Evolutionary conservation across 1,140 invertebrate species (phyloP).

Genomic region (Periplaneta americana): DNA sequence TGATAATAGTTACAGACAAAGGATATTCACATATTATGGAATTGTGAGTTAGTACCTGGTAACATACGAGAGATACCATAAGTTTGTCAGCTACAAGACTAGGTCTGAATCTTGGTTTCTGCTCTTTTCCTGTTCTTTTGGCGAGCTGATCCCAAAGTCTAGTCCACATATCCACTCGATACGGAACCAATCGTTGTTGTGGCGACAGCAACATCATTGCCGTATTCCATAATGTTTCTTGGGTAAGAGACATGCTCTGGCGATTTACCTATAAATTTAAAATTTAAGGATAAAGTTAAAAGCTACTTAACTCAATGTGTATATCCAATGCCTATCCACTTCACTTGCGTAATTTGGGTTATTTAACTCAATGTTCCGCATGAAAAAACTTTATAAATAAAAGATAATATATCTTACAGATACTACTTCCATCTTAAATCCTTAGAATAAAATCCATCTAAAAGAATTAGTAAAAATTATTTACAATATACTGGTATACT

Average conservation of each 20-base stretch:
- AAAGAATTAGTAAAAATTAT: too few relatives aligned
- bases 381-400: too few relatives aligned
- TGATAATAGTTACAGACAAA: too few relatives aligned
- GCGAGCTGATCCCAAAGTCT: conserved; percentile 66
- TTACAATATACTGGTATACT: too few relatives aligned
- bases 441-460: background rate
- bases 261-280: conserved; percentile 31
- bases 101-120: conserved; percentile 54
- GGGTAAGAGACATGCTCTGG: conserved; percentile 44
- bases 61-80: conserved; percentile 69
- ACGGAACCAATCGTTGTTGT: conserved; percentile 70
- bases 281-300: too few relatives aligned
- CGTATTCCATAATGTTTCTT: conserved; percentile 71
- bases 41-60: conserved; percentile 63
- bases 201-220: conserved; percentile 76
- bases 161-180: conserved; percentile 75
- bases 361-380: background rate
- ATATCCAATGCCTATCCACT: too few relatives aligned
- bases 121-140: conserved; percentile 43
- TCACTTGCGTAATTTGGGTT: too few relatives aligned
- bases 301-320: too few relatives aligned
- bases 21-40: too few relatives aligned
- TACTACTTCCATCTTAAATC: background rate
- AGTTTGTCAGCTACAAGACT: conserved; percentile 67
- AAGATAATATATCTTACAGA: background rate